A percentile compares a stretch with the other conserved stretches of the same genome.
phyloP scores from a whole-genome alignment of 1,140 invertebrate genomes.

The Idris sp. region DNA sequence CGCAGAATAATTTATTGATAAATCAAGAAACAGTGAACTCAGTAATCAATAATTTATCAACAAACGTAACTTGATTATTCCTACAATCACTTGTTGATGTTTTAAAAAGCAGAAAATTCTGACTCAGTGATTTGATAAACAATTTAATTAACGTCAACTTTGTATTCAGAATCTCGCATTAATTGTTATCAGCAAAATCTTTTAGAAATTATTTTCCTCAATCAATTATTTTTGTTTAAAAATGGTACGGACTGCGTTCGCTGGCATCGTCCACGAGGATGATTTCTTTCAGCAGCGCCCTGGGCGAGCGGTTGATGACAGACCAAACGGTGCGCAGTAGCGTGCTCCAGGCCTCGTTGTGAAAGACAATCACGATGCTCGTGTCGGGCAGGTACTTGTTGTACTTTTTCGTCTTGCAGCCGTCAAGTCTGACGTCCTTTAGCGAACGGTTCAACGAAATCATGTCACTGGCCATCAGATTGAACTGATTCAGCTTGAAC shows the following conservation, averaged over 20 bases:
- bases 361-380: slow-evolving; percentile 97
- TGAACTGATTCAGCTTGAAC: slow-evolving; percentile 99
- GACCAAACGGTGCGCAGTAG: slow-evolving; percentile 96
- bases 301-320: slow-evolving; percentile 95
- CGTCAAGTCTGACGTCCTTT: slow-evolving; percentile 94
- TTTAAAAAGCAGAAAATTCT: no score
- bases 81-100: no score
- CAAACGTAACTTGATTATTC: no score
- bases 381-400: slow-evolving; percentile 89
- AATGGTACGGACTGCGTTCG: slow-evolving; percentile 95
- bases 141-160: no score
- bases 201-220: no score
- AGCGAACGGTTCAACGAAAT: slow-evolving; percentile 97
- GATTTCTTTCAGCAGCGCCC: slow-evolving; percentile 92
- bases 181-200: no score
- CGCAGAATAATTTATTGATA: no score
- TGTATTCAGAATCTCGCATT: no score
- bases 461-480: slow-evolving; percentile 97
- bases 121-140: no score
- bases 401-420: slow-evolving; percentile 88
- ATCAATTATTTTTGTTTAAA: no score
- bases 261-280: slow-evolving; percentile 97
- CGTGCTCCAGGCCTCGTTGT: slow-evolving; percentile 99
- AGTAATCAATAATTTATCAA: no score
- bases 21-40: no score